Evolutionary conservation across 2,888 invertebrate genomes (phyloP), one percentile per base, ranked within the genome.

Genomic region (Diplolepis rosae): DNA sequence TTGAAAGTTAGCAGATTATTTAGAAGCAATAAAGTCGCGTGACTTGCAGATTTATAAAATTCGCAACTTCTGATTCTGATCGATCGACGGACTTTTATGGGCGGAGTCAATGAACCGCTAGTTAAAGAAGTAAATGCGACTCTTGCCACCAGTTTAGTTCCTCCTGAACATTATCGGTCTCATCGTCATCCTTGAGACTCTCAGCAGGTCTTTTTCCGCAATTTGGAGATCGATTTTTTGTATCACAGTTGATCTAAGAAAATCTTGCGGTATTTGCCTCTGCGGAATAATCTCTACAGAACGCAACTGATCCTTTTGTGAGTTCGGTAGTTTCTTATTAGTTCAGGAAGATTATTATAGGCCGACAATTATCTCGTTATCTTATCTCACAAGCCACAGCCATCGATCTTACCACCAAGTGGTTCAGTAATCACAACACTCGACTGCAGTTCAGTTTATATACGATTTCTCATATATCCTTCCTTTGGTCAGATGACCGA

Each of bases 91-190:
- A 48, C 48, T 22, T 30, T 52, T 32, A 22, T 56, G 50, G 66
- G 67, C 42, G 67, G 66, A 73, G 71, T 71, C 71, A 71, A 56
- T 54, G 68, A 71, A 72, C 72, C 69, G 52, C 61, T 68, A 70
- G 39, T 54, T 45, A 51, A 24, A 54, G 42, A 66, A 27, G 30
- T 42, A 61, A 67, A 56, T 48, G 28, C 24, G 11, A 35, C 50
- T 50, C 56, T 67, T 28, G 28, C 22, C 28, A 42, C 50, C 32
- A 51, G 18, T 65, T 69, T 65, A 52, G 35, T 67, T 35, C 65
- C 27, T 30, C 7, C 22, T 32, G 51, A 15, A 39, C n/a, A 24
- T 32, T 67, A 27, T 42, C 11, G 6, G 24, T 54, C 32, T 67
- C 35, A 67, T 24, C 42, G 35, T 18, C 24, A 35, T 54, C 42